These are phyloP conservation scores for Stegostoma tigrinum DNA, from an alignment of 2,113 vertebrate species.

Conservation along the genomic window DNA sequence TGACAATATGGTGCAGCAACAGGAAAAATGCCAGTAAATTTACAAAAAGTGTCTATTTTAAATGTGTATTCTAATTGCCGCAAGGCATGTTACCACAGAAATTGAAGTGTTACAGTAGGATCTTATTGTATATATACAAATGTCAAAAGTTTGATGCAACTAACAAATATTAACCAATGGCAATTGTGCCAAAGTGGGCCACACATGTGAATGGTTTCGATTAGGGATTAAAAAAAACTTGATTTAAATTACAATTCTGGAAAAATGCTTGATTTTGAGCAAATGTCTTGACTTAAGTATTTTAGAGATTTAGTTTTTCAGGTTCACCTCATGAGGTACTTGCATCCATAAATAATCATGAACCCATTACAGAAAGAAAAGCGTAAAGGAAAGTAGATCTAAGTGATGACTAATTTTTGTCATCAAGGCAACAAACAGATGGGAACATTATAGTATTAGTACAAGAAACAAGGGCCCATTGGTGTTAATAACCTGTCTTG, in stretches of 20 bases:
- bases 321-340: neutral
- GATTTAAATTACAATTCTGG: neutral
- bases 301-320: neutral
- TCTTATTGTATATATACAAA: neutral
- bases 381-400: neutral
- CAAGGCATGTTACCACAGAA: neutral
- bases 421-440: neutral
- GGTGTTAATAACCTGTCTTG: neutral
- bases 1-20: neutral
- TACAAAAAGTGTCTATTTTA: neutral
- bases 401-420: constrained; percentile 31
- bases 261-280: neutral
- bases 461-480: neutral
- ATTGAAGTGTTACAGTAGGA: neutral
- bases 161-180: constrained; percentile 5
- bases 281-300: neutral
- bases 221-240: neutral
- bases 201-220: neutral
- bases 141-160: neutral
- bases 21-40: neutral
- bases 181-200: neutral
- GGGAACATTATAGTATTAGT: neutral
- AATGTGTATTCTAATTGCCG: neutral
- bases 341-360: neutral
- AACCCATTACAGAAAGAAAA: neutral